Conservation (phyloP, 2,797 vertebrate genomes). For the Tiaroga cobitis region DNA sequence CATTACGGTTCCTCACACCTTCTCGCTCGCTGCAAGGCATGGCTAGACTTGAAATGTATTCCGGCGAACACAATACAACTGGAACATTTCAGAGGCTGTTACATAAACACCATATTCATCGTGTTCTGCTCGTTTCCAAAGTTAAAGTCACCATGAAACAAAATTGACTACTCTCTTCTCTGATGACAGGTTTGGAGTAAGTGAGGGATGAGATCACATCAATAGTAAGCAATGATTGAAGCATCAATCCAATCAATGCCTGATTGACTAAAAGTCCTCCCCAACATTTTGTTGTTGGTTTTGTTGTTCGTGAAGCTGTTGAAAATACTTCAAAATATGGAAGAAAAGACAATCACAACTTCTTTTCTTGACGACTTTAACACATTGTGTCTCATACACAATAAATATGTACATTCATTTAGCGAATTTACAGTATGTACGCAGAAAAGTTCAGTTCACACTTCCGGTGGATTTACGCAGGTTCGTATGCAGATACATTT, state of each 20-base stretch:
- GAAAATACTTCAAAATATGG: neutral
- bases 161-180: neutral
- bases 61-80: neutral
- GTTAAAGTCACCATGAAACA: neutral
- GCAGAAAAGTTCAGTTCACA: no score
- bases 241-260: neutral
- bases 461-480: no score
- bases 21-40: slow-evolving; percentile 27
- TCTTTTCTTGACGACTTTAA: neutral
- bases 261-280: neutral
- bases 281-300: neutral
- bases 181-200: neutral
- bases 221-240: neutral
- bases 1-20: slow-evolving; percentile 24
- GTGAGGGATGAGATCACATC: neutral
- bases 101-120: neutral
- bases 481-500: no score
- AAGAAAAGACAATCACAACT: neutral
- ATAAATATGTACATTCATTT: no score
- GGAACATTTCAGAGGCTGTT: neutral
- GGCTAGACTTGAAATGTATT: slow-evolving; percentile 24
- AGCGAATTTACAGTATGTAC: no score
- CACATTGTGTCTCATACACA: no score
- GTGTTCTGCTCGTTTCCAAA: neutral
- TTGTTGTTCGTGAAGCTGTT: neutral